Base-by-base conservation (phyloP, 2,113 vertebrate species). In the Python bivittatus region DNA sequence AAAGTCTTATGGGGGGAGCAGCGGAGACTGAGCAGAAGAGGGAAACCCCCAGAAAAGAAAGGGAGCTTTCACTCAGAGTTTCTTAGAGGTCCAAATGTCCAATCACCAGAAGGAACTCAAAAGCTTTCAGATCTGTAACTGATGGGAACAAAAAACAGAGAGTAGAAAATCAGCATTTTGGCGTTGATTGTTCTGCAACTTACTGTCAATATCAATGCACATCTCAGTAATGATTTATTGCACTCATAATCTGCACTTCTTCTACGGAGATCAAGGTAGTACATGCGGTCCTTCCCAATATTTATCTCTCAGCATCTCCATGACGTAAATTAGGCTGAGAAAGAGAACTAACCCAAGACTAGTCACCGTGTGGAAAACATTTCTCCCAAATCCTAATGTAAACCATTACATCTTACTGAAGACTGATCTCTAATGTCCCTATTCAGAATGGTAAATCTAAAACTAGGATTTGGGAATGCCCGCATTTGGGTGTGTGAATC, bases 121-220 rank as follows among this genome's bases (percentile, higher is more conserved):
- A 97, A 97, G 96, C 94, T 58, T 94, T 95, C 94, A 96, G 95
- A 95, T 96, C 95, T 97, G 97, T 95, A 97, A 98, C 96, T 97
- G 96, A 92, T 53, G 94, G 96, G 93, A 84, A 92, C 12, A 60
- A 91, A 92, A 95, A 91, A 95, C 85, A 95, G 90, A 95, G 92
- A 96, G 92, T 96, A 89, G 60, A 33, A 86, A 85, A 44, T 97
- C 86, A 95, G 27, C 10, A 56, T 0, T 23, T 0, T 0, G 0
- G 42, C 7, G 0, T 3, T 61, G 44, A 83, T 6, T 23, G 20
- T 33, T 4, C 44, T 15, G 54, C 38, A 22, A 17, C 6, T 61
- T 25, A 33, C 52, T 9, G 2, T 44, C 53, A 9, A 54, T 10
- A 9, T 12, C 29, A 33, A 13, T 10, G n/a, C 1, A 44, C 6